Percentiles rank a stretch among this genome's conserved stretches.
These are phyloP conservation scores for Paramuricea clavata DNA, from an alignment of 92 coral and sea anemone species.

Conservation along the genomic window DNA sequence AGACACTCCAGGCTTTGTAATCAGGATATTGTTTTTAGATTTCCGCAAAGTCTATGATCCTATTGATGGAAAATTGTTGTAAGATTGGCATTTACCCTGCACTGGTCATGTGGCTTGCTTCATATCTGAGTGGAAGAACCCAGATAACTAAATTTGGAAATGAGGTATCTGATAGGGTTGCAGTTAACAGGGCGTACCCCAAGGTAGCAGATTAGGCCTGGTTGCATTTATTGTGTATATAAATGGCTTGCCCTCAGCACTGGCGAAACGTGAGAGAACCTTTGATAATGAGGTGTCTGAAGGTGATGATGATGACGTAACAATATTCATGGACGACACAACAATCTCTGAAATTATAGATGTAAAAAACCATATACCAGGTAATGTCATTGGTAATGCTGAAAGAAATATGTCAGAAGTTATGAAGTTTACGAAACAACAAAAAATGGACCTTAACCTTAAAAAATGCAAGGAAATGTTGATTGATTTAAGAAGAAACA, in stretches of 20 bases:
- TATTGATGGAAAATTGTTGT: constrained; percentile 9
- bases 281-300: background rate
- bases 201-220: constrained; percentile 6
- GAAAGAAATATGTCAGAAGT: constrained; percentile 3
- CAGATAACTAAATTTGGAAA: background rate
- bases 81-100: background rate
- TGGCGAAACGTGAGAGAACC: background rate
- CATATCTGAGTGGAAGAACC: background rate
- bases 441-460: constrained; percentile 10
- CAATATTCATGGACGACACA: constrained; percentile 7
- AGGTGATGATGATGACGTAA: background rate
- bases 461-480: constrained; percentile 23
- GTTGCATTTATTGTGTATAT: constrained; percentile 38
- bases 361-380: background rate
- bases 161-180: background rate
- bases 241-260: constrained; percentile 33
- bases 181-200: background rate
- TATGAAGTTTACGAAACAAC: constrained; percentile 5
- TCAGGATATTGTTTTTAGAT: background rate
- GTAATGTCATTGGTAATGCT: background rate
- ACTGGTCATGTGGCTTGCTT: constrained; percentile 1
- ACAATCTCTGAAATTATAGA: constrained; percentile 4
- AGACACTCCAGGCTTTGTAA: no score
- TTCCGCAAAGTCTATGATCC: constrained; percentile 8
- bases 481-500: background rate